Conservation (phyloP, 2,113 vertebrate species). For the Sisor rabdophorus region DNA sequence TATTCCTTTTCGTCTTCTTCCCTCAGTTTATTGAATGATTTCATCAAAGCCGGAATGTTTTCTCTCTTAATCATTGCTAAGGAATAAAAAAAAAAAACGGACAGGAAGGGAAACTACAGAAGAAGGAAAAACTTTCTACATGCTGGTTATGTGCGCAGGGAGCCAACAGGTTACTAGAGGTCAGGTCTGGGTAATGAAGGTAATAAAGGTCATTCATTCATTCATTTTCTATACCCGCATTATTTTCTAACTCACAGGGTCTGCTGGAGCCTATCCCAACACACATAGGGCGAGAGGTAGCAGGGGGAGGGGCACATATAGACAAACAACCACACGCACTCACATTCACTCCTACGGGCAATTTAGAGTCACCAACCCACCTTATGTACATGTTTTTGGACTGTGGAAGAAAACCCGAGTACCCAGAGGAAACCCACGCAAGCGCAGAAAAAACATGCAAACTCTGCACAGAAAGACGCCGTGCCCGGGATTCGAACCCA, state of each 20-base stretch:
- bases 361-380: no score
- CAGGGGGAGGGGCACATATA: no score
- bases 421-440: no score
- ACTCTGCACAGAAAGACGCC: no score
- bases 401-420: no score
- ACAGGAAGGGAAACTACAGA: background rate
- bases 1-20: background rate
- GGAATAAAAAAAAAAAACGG: constrained; percentile 15
- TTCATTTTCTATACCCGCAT: background rate
- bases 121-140: background rate
- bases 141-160: background rate
- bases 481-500: no score
- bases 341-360: no score
- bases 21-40: background rate
- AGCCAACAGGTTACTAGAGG: background rate
- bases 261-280: background rate
- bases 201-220: background rate
- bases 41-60: constrained; percentile 10
- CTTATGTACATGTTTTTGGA: no score
- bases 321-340: no score
- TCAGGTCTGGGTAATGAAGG: background rate
- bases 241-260: background rate
- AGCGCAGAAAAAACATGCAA: no score
- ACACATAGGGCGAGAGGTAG: no score
- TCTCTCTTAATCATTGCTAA: background rate